phyloP scores from a whole-genome alignment of 2,113 vertebrate genomes.

The Microtus pennsylvanicus region DNA sequence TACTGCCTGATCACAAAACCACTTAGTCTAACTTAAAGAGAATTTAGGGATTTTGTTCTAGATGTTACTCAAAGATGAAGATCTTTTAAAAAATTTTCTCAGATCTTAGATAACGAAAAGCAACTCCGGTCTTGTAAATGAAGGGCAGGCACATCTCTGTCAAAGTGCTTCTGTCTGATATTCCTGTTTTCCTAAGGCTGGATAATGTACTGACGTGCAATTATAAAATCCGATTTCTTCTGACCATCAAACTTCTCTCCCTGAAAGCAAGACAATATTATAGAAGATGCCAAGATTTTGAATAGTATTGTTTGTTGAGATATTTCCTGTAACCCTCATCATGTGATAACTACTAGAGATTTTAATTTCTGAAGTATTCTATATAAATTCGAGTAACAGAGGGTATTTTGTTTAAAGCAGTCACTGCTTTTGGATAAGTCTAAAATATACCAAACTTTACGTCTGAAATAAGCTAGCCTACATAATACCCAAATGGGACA shows the following conservation, averaged over 20 bases:
- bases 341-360: background rate
- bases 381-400: background rate
- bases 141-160: constrained; percentile 5
- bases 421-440: background rate
- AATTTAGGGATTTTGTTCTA: constrained; percentile 49
- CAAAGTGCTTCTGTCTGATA: background rate
- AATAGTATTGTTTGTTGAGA: background rate
- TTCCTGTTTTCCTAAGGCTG: constrained; percentile 38
- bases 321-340: no score
- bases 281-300: background rate
- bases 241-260: constrained; percentile 19
- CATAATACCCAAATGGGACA: background rate
- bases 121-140: constrained; percentile 43
- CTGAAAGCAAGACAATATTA: background rate
- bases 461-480: background rate
- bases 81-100: background rate
- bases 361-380: background rate
- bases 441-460: background rate
- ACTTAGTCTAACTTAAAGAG: constrained; percentile 42
- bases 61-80: constrained; percentile 32
- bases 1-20: constrained; percentile 6
- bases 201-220: background rate
- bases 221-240: background rate
- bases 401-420: background rate
- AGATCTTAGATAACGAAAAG: constrained; percentile 39